A percentile compares a stretch with the other conserved stretches of the same genome.
Conservation (phyloP, 2,113 vertebrate genomes). For the Cisticola juncidis region DNA sequence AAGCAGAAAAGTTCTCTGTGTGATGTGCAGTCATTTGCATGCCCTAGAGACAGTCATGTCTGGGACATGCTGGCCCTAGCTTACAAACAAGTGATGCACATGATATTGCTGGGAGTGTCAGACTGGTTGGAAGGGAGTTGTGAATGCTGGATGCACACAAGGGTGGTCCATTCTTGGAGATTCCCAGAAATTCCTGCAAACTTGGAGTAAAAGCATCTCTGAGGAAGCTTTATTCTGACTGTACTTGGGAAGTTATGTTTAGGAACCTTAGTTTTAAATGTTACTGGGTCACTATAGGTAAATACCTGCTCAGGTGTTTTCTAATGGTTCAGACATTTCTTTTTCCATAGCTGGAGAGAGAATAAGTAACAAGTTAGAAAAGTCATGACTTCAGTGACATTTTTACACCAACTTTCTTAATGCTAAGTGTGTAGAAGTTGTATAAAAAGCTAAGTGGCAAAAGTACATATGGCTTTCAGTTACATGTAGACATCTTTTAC, state of each 20-base stretch:
- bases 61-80: background rate
- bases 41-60: background rate
- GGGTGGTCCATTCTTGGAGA: background rate
- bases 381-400: background rate
- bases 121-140: background rate
- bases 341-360: constrained; percentile 45
- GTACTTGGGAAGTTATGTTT: background rate
- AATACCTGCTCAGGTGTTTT: constrained; percentile 34
- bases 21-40: background rate
- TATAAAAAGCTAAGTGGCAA: background rate
- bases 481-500: background rate
- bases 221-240: background rate
- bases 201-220: background rate
- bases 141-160: background rate
- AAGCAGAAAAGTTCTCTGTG: background rate
- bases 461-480: background rate
- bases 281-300: background rate
- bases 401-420: background rate
- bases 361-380: background rate
- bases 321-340: background rate
- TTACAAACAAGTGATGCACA: background rate
- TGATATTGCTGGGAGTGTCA: background rate
- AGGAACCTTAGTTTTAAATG: background rate
- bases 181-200: background rate
- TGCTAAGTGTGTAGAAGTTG: background rate